Evolutionary conservation across 2,797 vertebrate species (phyloP).

Genomic region (Xiphophorus birchmanni): DNA sequence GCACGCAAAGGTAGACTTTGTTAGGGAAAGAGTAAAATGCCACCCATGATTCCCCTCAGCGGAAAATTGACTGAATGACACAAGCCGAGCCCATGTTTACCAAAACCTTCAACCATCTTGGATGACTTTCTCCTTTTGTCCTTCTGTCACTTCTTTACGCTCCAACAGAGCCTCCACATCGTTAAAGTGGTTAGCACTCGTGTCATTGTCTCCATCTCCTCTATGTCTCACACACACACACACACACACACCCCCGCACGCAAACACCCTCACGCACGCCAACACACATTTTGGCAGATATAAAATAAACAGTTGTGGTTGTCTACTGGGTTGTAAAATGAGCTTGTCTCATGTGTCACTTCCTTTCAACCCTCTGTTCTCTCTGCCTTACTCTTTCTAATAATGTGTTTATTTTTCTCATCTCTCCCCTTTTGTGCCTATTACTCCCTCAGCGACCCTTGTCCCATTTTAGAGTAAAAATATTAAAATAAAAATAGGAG

Average conservation of each 20-base stretch:
- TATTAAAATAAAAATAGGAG: conserved; percentile 5
- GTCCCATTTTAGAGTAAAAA: neutral
- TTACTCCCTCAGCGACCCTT: conserved; percentile 16
- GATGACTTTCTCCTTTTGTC: conserved; percentile 15
- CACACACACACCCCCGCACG: neutral
- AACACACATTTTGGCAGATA: conserved; percentile 9
- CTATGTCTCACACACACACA: neutral
- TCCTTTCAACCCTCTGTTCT: conserved; percentile 11
- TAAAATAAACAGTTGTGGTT: conserved; percentile 32
- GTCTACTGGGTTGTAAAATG: conserved; percentile 14
- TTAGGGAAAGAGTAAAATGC: neutral
- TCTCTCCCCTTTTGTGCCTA: neutral
- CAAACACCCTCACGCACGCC: neutral
- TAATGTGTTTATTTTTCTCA: neutral
- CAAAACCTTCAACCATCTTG: conserved; percentile 10
- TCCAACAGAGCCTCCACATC: conserved; percentile 33
- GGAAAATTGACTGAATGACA: conserved; percentile 33
- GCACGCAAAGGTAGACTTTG: neutral
- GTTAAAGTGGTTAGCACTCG: conserved; percentile 20
- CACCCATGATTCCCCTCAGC: conserved; percentile 10
- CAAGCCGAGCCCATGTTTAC: conserved; percentile 1
- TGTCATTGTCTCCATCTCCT: conserved; percentile 17
- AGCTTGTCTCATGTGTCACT: conserved; percentile 7
- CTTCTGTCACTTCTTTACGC: conserved; percentile 12
- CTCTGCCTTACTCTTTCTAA: neutral